Percentiles rank a stretch among this genome's conserved stretches.
These are phyloP conservation scores for Xiphorhynchus elegans DNA, from an alignment of 2,113 vertebrate species.

Conservation along the genomic window DNA sequence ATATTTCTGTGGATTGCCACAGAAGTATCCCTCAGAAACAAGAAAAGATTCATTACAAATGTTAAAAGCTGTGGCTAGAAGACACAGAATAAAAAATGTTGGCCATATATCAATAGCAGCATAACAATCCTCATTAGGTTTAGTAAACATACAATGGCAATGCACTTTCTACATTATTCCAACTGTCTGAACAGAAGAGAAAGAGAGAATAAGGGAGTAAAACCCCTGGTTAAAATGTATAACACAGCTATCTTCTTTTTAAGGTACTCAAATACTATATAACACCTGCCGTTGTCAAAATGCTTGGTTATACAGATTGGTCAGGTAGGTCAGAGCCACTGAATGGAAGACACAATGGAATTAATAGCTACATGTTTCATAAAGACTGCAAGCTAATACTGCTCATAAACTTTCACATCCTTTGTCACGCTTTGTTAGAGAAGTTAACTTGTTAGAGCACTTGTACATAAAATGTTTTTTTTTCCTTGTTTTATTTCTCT, in stretches of 20 bases:
- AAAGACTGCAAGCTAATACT: background rate
- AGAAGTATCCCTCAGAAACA: background rate
- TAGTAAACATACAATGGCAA: background rate
- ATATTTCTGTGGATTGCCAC: background rate
- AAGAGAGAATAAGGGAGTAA: background rate
- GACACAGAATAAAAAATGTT: background rate
- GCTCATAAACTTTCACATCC: background rate
- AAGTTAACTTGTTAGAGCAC: background rate
- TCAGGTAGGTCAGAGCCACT: background rate
- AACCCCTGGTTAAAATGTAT: background rate
- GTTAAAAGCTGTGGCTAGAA: background rate
- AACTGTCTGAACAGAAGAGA: background rate
- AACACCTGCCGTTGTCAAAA: background rate
- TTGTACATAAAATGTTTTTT: background rate
- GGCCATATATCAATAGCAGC: background rate
- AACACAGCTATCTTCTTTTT: background rate
- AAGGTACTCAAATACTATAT: background rate
- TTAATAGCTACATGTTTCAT: background rate
- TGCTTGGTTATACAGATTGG: background rate
- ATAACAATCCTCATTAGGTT: background rate
- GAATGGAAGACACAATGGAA: background rate
- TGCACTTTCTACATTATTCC: background rate
- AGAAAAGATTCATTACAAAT: background rate
- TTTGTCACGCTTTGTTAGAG: background rate
- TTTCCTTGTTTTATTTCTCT: background rate